phyloP scores from a whole-genome alignment of 2,888 invertebrate genomes.

The Aradus depressus region DNA sequence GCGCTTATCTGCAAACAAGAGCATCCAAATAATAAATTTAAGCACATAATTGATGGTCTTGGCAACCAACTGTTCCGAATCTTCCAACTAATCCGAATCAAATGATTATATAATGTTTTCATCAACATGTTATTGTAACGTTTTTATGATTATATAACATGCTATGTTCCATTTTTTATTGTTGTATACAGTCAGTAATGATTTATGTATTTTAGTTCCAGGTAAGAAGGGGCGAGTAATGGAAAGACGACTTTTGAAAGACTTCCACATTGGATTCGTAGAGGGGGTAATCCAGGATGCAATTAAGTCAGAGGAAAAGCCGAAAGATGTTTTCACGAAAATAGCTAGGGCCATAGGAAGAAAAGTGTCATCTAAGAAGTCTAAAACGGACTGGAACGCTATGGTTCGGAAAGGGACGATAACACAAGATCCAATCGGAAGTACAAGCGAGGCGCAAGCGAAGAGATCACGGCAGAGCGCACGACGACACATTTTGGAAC shows the following conservation, averaged over 20 bases:
- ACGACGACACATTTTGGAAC: slow-evolving; percentile 55
- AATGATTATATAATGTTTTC: no score
- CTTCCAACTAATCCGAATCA: no score
- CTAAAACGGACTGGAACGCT: slow-evolving; percentile 74
- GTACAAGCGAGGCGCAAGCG: slow-evolving; percentile 53
- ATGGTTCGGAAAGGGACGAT: slow-evolving; percentile 60
- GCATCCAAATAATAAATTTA: no score
- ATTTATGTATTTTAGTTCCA: slow-evolving; percentile 43
- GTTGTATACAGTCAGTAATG: no score
- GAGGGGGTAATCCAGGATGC: slow-evolving; percentile 69
- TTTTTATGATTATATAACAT: neutral
- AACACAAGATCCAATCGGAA: slow-evolving; percentile 65
- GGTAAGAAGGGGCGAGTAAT: slow-evolving; percentile 77
- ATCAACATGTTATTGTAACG: no score
- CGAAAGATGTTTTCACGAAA: slow-evolving; percentile 71
- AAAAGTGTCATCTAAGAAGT: slow-evolving; percentile 42
- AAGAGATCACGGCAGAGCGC: slow-evolving; percentile 59
- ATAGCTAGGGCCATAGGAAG: slow-evolving; percentile 70
- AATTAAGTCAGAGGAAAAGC: slow-evolving; percentile 48
- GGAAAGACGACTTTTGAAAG: slow-evolving; percentile 74
- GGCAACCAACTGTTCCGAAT: no score
- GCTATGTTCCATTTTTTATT: neutral
- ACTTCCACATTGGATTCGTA: slow-evolving; percentile 82
- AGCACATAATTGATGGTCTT: no score
- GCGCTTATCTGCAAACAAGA: no score